A percentile compares a stretch with the other conserved stretches of the same genome.
These are phyloP conservation scores for Distichodus sexfasciatus DNA, from an alignment of 2,797 vertebrate genomes.

Conservation along the genomic window DNA sequence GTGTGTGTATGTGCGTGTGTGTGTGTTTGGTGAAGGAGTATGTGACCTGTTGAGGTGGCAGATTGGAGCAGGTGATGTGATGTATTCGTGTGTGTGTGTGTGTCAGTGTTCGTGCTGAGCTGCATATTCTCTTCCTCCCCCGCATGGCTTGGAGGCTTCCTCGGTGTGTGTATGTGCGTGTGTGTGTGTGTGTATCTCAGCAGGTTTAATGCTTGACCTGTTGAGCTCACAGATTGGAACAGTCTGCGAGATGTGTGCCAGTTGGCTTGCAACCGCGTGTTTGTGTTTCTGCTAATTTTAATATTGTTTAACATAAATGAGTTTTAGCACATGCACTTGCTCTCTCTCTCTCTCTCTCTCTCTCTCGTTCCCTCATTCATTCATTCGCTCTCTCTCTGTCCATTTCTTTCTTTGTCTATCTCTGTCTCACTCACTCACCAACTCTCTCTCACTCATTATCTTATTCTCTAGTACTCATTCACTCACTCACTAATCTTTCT, in stretches of 20 bases:
- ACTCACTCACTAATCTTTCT: slow-evolving; percentile 11
- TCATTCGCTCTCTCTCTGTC: slow-evolving; percentile 16
- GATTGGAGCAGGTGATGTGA: slow-evolving; percentile 9
- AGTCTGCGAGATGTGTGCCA: slow-evolving; percentile 15
- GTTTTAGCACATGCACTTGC: slow-evolving; percentile 4
- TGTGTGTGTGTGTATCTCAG: slow-evolving; percentile 6
- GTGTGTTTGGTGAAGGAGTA: slow-evolving; percentile 21
- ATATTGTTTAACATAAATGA: not conserved
- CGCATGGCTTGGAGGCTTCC: slow-evolving; percentile 7
- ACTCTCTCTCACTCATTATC: not conserved
- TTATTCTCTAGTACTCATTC: slow-evolving; percentile 5
- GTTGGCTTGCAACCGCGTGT: slow-evolving; percentile 8
- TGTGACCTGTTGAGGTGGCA: slow-evolving; percentile 22
- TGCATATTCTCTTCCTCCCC: not conserved
- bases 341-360: not conserved
- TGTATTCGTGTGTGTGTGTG: not conserved
- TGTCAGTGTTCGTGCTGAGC: slow-evolving; percentile 17
- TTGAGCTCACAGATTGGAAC: slow-evolving; percentile 29
- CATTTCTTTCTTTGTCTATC: slow-evolving; percentile 22
- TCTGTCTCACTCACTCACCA: no score
- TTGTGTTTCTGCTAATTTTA: not conserved
- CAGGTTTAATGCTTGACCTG: slow-evolving; percentile 35
- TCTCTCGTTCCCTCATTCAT: not conserved
- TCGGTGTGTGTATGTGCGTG: not conserved
- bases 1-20: not conserved